Evolutionary conservation across 2,888 invertebrate species (phyloP).

Genomic region (Lomographa bimaculata): DNA sequence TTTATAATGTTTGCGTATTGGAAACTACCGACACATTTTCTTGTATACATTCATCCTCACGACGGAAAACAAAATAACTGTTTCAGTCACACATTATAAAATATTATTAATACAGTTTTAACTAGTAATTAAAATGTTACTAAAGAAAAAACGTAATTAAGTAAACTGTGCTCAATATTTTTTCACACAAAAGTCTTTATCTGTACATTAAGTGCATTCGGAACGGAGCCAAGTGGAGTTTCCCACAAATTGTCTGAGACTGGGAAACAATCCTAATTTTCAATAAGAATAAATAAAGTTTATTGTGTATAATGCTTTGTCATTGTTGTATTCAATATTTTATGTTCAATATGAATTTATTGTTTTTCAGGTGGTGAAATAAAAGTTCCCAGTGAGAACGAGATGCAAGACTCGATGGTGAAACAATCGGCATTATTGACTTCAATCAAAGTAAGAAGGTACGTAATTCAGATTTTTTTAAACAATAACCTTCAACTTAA

Average conservation of each 20-base stretch:
- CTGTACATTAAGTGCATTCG: constrained; percentile 40
- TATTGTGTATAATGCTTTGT: constrained; percentile 40
- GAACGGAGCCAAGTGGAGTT: constrained; percentile 48
- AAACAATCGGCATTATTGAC: no score
- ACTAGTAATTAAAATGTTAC: no score
- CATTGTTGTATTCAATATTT: constrained; percentile 32
- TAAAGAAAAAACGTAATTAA: constrained; percentile 35
- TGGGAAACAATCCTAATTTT: constrained; percentile 54
- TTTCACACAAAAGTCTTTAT: constrained; percentile 41
- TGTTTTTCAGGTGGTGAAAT: constrained; percentile 44
- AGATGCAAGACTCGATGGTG: no score
- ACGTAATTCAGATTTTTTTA: no score
- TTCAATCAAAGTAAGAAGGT: no score
- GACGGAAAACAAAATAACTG: no score
- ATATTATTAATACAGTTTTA: no score
- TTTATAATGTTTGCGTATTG: no score
- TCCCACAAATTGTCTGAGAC: constrained; percentile 59
- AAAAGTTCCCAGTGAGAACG: not conserved
- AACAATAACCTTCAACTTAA: no score
- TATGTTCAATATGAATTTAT: constrained; percentile 40
- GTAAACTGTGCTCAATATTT: constrained; percentile 41
- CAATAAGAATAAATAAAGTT: constrained; percentile 46
- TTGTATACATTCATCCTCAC: no score
- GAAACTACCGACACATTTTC: no score
- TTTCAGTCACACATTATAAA: no score